phyloP scores from a whole-genome alignment of 1,140 invertebrate species.

The Pseudomyrmex gracilis region DNA sequence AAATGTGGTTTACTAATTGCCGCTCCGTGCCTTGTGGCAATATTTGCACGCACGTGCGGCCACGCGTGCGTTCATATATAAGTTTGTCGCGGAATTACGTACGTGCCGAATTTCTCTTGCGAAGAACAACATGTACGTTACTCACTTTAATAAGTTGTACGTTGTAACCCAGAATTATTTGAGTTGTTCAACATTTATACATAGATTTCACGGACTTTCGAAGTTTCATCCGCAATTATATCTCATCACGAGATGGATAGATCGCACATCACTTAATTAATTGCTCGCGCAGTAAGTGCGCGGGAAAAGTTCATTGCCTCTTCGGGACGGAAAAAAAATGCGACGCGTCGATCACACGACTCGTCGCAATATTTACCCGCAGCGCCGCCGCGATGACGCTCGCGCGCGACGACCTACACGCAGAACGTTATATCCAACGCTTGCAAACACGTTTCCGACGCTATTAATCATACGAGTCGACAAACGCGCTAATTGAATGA shows the following conservation, averaged over 20 bases:
- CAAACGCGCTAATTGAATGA: conserved; percentile 72
- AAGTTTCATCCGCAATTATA: not conserved
- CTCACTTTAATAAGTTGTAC: not conserved
- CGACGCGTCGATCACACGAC: conserved; percentile 12
- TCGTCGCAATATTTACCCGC: conserved; percentile 25
- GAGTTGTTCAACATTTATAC: not conserved
- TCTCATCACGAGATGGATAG: not conserved
- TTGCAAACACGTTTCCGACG: conserved; percentile 61
- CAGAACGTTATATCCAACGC: conserved; percentile 35
- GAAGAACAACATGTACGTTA: not conserved
- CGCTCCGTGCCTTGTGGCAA: conserved; percentile 46
- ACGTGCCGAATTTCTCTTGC: conserved; percentile 39
- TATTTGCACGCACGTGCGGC: conserved; percentile 57
- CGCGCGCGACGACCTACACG: conserved; percentile 3
- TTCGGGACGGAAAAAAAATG: not conserved
- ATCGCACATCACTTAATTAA: not conserved
- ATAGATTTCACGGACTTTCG: not conserved
- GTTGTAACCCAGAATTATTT: not conserved
- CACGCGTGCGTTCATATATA: conserved; percentile 11
- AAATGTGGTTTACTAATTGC: conserved; percentile 53
- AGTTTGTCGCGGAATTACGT: conserved; percentile 16
- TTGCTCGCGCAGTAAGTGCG: not conserved
- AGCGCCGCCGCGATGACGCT: not conserved
- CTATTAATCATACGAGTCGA: conserved; percentile 71
- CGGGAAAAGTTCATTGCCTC: not conserved